phyloP scores from a whole-genome alignment of 2,888 invertebrate species.

The Drosophila macrospina region DNA sequence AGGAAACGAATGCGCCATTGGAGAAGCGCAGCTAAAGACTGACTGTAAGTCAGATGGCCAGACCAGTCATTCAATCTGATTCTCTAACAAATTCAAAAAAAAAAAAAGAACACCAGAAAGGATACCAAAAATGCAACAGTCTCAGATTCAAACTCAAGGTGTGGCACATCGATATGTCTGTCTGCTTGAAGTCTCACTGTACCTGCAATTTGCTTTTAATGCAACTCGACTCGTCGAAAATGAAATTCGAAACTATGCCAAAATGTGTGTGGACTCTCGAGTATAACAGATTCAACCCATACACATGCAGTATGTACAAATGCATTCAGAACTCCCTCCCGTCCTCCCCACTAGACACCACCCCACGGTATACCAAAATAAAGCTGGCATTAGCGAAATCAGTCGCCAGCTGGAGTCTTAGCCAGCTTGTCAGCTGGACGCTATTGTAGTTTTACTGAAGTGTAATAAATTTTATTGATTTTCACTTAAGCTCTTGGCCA shows the following conservation, averaged over 20 bases:
- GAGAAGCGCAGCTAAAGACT: conserved; percentile 45
- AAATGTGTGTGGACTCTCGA: conserved; percentile 21
- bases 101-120: neutral
- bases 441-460: conserved; percentile 42
- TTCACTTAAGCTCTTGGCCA: conserved; percentile 48
- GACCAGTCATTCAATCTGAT: conserved; percentile 19
- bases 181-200: conserved; percentile 22
- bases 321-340: neutral
- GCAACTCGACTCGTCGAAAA: conserved; percentile 49
- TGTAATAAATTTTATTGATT: conserved; percentile 68
- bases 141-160: conserved; percentile 15
- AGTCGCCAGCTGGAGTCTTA: conserved; percentile 12
- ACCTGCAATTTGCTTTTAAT: conserved; percentile 59
- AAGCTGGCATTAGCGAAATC: conserved; percentile 33
- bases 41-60: conserved; percentile 35
- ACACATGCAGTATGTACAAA: conserved; percentile 3
- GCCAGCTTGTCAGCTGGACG: conserved; percentile 22
- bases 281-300: conserved; percentile 30
- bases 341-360: neutral
- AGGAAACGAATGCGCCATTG: conserved; percentile 61
- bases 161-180: neutral
- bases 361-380: neutral
- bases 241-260: conserved; percentile 71
- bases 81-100: conserved; percentile 7
- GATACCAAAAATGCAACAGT: conserved; percentile 16